Base-by-base conservation (phyloP, 1,140 invertebrate genomes). In the Neuroterus valhalla region DNA sequence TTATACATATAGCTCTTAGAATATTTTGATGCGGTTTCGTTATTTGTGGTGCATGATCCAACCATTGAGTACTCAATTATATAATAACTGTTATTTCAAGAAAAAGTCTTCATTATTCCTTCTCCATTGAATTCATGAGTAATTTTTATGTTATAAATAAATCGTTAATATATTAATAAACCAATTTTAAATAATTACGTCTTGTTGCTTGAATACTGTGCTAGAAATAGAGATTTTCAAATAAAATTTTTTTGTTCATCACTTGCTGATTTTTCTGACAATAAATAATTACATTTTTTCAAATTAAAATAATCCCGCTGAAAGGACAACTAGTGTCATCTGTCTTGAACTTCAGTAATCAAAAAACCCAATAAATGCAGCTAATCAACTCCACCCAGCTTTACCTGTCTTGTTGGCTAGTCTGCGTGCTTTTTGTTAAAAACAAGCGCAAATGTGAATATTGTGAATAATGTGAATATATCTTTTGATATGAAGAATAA, bases 401-500 rank as follows among this genome's bases (percentile, higher is more conserved):
- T 62, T 62, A 62, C 55, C 55, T 62, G 55, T 55, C 52, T 62
- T 14, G 12, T 62, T 31, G 23, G 26, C 52, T 14, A 62, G 21
- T 5, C 23, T 31, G 23, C 21, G 23, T 31, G 3, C 5, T 62
- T 62, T 62, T 31, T 62, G 3, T 38, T 15, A 31, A 62, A 12
- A 62, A 62, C 14, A 62, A 62, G 55, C 23, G 52, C 21, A 62
- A 62, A 62, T 38, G 23, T 62, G 23, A 62, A 62, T 62, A 55
- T 55, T 55, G 52, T 55, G 55, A 31, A 62, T 62, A 62, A n/a
- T 62, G 23, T 62, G 21, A 26, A 62, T 62, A 62, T 62, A 62
- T 31, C 14, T 62, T 62, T 62, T 38, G 23, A 62, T 62, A 62
- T 62, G 23, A 62, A 31, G 55, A 38, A 26, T 5, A 26, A 62